Base-by-base conservation (phyloP, 2,113 vertebrate species). In the Camelus bactrianus region DNA sequence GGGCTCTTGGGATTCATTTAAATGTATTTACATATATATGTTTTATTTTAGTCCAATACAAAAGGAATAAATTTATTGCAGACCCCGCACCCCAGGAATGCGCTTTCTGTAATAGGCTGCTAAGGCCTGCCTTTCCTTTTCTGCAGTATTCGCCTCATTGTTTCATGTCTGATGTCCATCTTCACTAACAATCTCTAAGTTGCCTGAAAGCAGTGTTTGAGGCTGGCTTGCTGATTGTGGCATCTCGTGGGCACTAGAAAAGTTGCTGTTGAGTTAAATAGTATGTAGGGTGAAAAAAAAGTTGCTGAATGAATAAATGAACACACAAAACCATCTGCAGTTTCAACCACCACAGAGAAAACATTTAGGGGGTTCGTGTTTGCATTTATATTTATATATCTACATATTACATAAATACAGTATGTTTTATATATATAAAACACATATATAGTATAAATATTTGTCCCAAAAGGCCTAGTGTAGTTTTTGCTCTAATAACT, bases 41-140 rank as follows among this genome's bases (percentile, higher is more conserved):
- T 91, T 93, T 89, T 86, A 38, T 79, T 97, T 97, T 89, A 64
- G 73, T 86, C 70, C 80, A 95, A 92, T 97, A 97, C 20, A 48
- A 62, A 97, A 97, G 62, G 96, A 96, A 89, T 67, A 95, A 96
- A 83, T 80, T 97, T 67, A 54, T 89, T 75, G 42, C 83, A 80
- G 46, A 69, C 11, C 1, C 2, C 26, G 17, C 28, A 17, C 54
- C 3, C 52, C 8, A 87, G 84, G 67, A 48, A 6, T n/a, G 22
- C 38, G n/a, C 32, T 67, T 73, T 58, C 73, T 89, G 17, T 48
- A 42, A 60, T 16, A 38, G 85, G 28, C 62, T 93, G 87, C 83
- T 4, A 24, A 62, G 60, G 54, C 6, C 28, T 28, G 42, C 8
- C 72, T 64, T 38, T 58, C 46, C 60, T 73, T 70, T 73, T 72